These are phyloP conservation scores for Nephrocerus scutellatus DNA, from an alignment of 2,888 invertebrate genomes.

Conservation along the genomic window DNA sequence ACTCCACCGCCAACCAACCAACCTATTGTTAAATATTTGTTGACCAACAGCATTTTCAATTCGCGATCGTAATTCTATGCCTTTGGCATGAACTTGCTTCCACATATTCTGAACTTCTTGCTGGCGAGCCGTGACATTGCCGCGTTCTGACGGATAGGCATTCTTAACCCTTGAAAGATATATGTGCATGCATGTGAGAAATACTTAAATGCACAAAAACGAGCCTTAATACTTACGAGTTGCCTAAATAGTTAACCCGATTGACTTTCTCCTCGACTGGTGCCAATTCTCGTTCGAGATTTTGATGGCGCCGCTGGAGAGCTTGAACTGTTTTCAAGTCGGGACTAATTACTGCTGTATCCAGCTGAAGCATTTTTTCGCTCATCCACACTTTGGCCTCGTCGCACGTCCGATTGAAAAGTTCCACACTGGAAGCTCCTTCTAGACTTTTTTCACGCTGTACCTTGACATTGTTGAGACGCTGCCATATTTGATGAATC, in stretches of 20 bases:
- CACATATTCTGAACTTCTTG: conserved; percentile 80
- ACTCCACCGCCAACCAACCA: background rate
- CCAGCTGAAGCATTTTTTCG: conserved; percentile 88
- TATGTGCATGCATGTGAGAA: background rate
- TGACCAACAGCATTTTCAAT: conserved; percentile 93
- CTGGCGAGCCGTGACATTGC: conserved; percentile 77
- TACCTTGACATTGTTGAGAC: conserved; percentile 75
- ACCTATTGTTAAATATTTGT: conserved; percentile 59
- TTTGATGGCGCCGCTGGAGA: conserved; percentile 83
- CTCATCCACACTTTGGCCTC: conserved; percentile 97
- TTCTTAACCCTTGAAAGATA: conserved; percentile 64
- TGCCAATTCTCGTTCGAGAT: conserved; percentile 87
- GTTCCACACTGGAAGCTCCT: conserved; percentile 88
- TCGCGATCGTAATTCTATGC: conserved; percentile 71
- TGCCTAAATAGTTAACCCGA: conserved; percentile 78
- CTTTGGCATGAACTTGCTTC: conserved; percentile 80
- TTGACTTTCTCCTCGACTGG: conserved; percentile 92
- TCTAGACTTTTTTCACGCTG: conserved; percentile 87
- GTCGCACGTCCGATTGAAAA: conserved; percentile 92
- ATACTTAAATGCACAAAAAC: conserved; percentile 6
- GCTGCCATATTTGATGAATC: conserved; percentile 83
- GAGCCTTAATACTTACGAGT: conserved; percentile 55
- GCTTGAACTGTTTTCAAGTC: conserved; percentile 89
- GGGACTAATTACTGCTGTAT: conserved; percentile 67
- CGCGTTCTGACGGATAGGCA: conserved; percentile 84